Conservation (phyloP, 2,888 invertebrate species). For the Adela reaumurella region DNA sequence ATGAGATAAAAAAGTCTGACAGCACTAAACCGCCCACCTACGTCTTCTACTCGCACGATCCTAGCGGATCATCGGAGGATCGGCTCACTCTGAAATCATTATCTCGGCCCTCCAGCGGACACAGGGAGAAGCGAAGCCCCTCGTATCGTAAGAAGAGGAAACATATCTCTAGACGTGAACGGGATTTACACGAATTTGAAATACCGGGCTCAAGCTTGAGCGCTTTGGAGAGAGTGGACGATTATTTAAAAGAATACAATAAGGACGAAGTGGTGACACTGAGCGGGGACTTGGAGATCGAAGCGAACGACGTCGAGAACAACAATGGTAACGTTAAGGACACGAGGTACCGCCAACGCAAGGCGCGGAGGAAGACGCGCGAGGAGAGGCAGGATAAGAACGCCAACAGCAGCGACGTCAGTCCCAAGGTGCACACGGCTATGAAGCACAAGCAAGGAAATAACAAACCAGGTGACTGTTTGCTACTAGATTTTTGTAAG, state of each 20-base stretch:
- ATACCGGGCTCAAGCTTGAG: constrained; percentile 49
- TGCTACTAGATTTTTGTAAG: no score
- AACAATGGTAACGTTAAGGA: constrained; percentile 40
- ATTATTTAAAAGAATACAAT: constrained; percentile 49
- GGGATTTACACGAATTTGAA: constrained; percentile 48
- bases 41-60: constrained; percentile 50
- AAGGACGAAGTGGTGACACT: constrained; percentile 48
- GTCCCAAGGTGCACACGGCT: constrained; percentile 43
- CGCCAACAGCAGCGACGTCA: constrained; percentile 37
- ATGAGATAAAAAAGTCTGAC: constrained; percentile 49
- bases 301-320: constrained; percentile 43
- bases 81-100: constrained; percentile 35
- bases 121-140: constrained; percentile 47
- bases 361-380: constrained; percentile 38
- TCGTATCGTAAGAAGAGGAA: constrained; percentile 47
- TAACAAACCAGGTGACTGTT: constrained; percentile 30
- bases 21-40: constrained; percentile 36
- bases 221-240: constrained; percentile 50
- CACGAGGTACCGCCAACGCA: constrained; percentile 37
- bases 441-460: constrained; percentile 26
- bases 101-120: constrained; percentile 45
- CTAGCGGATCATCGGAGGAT: constrained; percentile 43
- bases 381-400: constrained; percentile 38
- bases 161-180: constrained; percentile 42
- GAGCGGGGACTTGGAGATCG: constrained; percentile 50